phyloP scores from a whole-genome alignment of 2,888 invertebrate genomes.

The Drosophila barbarae region DNA sequence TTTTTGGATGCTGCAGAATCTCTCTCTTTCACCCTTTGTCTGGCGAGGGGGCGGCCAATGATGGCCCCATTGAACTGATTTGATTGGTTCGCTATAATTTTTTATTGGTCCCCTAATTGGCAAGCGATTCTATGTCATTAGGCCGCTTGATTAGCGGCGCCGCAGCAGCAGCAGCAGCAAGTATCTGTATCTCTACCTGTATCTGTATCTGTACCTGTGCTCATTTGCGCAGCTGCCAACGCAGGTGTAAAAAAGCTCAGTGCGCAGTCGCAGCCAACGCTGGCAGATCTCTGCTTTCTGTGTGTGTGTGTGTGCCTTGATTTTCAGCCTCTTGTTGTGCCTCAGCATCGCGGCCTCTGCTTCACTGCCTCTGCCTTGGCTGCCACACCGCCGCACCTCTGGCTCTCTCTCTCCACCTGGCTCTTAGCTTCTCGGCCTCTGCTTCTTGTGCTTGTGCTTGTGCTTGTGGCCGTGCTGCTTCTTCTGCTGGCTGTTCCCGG shows the following conservation, averaged over 20 bases:
- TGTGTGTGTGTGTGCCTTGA: conserved; percentile 8
- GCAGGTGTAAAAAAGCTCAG: conserved; percentile 37
- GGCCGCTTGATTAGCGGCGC: conserved; percentile 51
- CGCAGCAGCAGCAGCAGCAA: conserved; percentile 27
- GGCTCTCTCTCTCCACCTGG: not conserved
- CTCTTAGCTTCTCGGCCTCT: conserved; percentile 18
- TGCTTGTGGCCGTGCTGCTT: conserved; percentile 4
- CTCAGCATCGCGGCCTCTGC: conserved; percentile 11
- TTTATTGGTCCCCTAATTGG: conserved; percentile 51
- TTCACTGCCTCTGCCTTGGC: conserved; percentile 8
- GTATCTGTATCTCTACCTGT: not conserved
- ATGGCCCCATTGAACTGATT: conserved; percentile 18
- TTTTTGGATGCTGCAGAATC: not conserved
- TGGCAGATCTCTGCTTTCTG: conserved; percentile 19
- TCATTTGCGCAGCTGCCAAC: conserved; percentile 64
- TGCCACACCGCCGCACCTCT: not conserved
- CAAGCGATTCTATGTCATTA: conserved; percentile 60
- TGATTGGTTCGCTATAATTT: conserved; percentile 26
- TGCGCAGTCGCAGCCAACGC: conserved; percentile 21
- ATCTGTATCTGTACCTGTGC: conserved; percentile 41
- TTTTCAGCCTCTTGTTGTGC: conserved; percentile 9
- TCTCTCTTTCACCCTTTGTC: not conserved
- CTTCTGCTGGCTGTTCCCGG: conserved; percentile 52
- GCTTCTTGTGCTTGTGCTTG: conserved; percentile 7
- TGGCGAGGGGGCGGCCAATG: conserved; percentile 14